Percentiles rank a stretch among this genome's conserved stretches.
Evolutionary conservation across 1,140 invertebrate genomes (phyloP).

Genomic region (Brachionus koreanus): DNA sequence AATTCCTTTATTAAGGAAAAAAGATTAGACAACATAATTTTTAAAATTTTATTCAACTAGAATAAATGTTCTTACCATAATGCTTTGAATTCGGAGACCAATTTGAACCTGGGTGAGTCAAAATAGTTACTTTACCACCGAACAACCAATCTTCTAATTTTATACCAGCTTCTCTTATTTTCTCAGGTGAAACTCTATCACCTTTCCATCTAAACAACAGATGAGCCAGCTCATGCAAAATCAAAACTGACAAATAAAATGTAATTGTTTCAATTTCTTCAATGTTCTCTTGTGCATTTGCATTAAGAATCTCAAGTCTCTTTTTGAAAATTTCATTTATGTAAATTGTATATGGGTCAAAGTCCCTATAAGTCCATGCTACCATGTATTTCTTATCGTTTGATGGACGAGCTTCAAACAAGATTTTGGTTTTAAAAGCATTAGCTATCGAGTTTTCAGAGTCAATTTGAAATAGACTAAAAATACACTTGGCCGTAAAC

Average conservation of each 20-base stretch:
- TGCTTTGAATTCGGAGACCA: not conserved
- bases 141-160: conserved; percentile 25
- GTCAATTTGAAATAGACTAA: not conserved
- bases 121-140: not conserved
- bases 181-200: not conserved
- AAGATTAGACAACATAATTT: no score
- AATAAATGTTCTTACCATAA: not conserved
- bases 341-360: not conserved
- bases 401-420: not conserved
- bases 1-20: not conserved
- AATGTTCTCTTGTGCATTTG: not conserved
- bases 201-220: not conserved
- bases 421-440: not conserved
- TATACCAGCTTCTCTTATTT: not conserved
- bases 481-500: not conserved
- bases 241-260: not conserved
- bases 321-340: not conserved
- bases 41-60: no score
- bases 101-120: not conserved
- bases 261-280: conserved; percentile 27
- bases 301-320: not conserved
- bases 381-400: not conserved
- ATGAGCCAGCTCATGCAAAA: conserved; percentile 16
- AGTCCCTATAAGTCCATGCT: not conserved
- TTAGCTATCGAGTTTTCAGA: not conserved